phyloP scores from a whole-genome alignment of 2,888 invertebrate genomes.

The Thera britannica region DNA sequence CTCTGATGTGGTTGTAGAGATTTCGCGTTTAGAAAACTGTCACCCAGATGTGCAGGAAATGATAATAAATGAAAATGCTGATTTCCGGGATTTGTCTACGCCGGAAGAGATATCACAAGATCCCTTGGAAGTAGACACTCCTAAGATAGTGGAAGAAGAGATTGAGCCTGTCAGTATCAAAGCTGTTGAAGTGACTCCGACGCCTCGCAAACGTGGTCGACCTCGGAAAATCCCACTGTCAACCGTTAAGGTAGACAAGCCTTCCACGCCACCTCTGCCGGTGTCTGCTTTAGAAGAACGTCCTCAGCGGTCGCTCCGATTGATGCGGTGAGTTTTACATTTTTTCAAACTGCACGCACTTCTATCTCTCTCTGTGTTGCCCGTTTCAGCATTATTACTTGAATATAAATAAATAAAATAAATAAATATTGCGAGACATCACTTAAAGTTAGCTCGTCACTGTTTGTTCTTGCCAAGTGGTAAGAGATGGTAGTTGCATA shows the following conservation, averaged over 20 bases:
- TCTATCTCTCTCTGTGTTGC: neutral
- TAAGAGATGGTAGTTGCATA: no score
- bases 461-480: no score
- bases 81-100: slow-evolving; percentile 68
- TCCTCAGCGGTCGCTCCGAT: slow-evolving; percentile 75
- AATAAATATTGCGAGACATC: no score
- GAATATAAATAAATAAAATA: no score
- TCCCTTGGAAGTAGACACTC: slow-evolving; percentile 71
- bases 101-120: slow-evolving; percentile 74
- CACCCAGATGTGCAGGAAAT: slow-evolving; percentile 69
- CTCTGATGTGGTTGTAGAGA: slow-evolving; percentile 64
- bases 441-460: no score
- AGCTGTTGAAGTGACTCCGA: slow-evolving; percentile 66
- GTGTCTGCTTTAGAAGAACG: slow-evolving; percentile 76
- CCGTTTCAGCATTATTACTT: no score
- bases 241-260: slow-evolving; percentile 58
- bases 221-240: slow-evolving; percentile 75
- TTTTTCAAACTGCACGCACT: neutral
- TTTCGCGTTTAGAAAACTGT: slow-evolving; percentile 60
- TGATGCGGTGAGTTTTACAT: slow-evolving; percentile 65
- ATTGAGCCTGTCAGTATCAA: slow-evolving; percentile 47
- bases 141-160: slow-evolving; percentile 51
- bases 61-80: slow-evolving; percentile 77
- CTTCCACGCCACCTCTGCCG: slow-evolving; percentile 62
- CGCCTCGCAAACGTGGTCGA: slow-evolving; percentile 78